These are phyloP conservation scores for Calliphora vomitoria DNA, from an alignment of 2,888 invertebrate species.

Conservation along the genomic window DNA sequence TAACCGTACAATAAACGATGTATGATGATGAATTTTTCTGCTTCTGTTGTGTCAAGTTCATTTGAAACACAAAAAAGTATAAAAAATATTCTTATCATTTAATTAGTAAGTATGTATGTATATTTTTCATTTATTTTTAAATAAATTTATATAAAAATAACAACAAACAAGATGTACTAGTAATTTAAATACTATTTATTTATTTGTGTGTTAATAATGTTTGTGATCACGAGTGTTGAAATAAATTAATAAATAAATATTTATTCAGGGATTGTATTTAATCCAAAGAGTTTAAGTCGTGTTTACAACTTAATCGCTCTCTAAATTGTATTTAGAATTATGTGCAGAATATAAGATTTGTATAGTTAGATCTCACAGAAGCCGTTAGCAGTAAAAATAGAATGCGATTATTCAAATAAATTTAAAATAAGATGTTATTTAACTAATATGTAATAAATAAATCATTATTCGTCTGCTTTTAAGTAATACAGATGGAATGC, in stretches of 20 bases:
- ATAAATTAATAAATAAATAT: neutral
- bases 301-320: no score
- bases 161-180: slow-evolving; percentile 10
- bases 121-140: slow-evolving; percentile 11
- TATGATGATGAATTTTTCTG: slow-evolving; percentile 32
- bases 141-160: slow-evolving; percentile 27
- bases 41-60: slow-evolving; percentile 68
- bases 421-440: no score
- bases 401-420: no score
- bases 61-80: slow-evolving; percentile 39
- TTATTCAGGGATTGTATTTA: neutral
- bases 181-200: slow-evolving; percentile 13
- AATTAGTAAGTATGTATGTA: neutral
- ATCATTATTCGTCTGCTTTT: no score
- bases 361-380: no score
- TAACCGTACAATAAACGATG: slow-evolving; percentile 41
- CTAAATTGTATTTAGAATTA: no score
- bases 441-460: no score
- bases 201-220: neutral
- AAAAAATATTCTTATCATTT: slow-evolving; percentile 56
- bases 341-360: no score
- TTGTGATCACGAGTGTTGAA: neutral
- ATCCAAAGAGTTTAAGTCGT: no score
- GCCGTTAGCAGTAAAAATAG: no score
- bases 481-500: no score